Evolutionary conservation across 2,113 vertebrate genomes (phyloP).

Genomic region (Calyptommatus sinebrachiatus): DNA sequence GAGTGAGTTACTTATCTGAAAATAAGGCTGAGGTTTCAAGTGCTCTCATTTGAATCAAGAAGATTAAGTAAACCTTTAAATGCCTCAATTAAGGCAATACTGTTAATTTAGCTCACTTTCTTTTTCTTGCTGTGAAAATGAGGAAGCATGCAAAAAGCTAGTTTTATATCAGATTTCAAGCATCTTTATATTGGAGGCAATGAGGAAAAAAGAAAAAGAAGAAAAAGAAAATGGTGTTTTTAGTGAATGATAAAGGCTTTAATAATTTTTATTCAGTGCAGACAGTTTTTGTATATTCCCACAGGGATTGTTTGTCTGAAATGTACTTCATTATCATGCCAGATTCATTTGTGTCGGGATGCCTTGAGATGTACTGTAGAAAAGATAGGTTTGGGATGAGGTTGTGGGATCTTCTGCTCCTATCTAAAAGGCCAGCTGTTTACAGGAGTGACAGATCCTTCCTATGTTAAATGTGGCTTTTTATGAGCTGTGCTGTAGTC

Average conservation of each 20-base stretch:
- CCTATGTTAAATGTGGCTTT: not conserved
- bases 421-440: not conserved
- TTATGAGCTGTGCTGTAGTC: not conserved
- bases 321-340: not conserved
- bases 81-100: slow-evolving; percentile 16
- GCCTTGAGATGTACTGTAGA: not conserved
- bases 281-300: not conserved
- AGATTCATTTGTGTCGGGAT: not conserved
- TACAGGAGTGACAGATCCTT: not conserved
- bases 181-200: not conserved
- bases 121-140: not conserved
- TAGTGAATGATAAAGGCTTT: no score
- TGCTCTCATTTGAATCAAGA: not conserved
- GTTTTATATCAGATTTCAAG: not conserved
- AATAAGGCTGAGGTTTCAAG: slow-evolving; percentile 26
- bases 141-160: not conserved
- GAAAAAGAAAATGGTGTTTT: not conserved
- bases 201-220: not conserved
- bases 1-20: slow-evolving; percentile 6
- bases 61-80: slow-evolving; percentile 4
- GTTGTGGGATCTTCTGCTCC: not conserved
- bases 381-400: not conserved
- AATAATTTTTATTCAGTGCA: not conserved
- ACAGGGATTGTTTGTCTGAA: not conserved
- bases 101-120: not conserved